Evolutionary conservation across 2,113 vertebrate genomes (phyloP).

Genomic region (Catharus bicknelli): DNA sequence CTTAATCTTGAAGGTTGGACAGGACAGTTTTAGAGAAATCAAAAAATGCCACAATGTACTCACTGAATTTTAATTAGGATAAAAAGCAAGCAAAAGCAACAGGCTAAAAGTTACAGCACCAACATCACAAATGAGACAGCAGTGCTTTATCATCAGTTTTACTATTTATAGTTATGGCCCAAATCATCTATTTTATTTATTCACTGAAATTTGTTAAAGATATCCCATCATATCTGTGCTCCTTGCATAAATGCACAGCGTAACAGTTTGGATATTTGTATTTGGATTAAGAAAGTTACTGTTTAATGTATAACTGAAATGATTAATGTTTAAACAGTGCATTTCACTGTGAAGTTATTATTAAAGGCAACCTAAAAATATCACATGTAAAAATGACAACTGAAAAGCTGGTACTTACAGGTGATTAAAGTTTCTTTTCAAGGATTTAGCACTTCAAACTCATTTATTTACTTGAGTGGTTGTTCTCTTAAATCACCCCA

Average conservation of each 20-base stretch:
- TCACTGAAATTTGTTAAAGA: neutral
- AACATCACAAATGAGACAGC: neutral
- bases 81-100: neutral
- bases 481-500: neutral
- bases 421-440: neutral
- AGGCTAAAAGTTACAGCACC: neutral
- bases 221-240: neutral
- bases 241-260: neutral
- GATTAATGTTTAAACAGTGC: conserved; percentile 53
- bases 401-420: neutral
- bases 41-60: neutral
- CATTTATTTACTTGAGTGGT: neutral
- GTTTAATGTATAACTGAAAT: conserved; percentile 55
- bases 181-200: neutral
- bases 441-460: neutral
- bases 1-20: neutral
- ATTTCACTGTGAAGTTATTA: conserved; percentile 24
- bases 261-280: conserved; percentile 1
- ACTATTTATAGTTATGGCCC: neutral
- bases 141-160: neutral
- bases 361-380: conserved; percentile 15
- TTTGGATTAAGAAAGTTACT: neutral
- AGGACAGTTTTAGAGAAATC: neutral
- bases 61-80: neutral
- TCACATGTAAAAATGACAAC: neutral